A percentile compares a stretch with the other conserved stretches of the same genome.
phyloP scores from a whole-genome alignment of 2,888 invertebrate species.

The Ectemnius continuus region DNA sequence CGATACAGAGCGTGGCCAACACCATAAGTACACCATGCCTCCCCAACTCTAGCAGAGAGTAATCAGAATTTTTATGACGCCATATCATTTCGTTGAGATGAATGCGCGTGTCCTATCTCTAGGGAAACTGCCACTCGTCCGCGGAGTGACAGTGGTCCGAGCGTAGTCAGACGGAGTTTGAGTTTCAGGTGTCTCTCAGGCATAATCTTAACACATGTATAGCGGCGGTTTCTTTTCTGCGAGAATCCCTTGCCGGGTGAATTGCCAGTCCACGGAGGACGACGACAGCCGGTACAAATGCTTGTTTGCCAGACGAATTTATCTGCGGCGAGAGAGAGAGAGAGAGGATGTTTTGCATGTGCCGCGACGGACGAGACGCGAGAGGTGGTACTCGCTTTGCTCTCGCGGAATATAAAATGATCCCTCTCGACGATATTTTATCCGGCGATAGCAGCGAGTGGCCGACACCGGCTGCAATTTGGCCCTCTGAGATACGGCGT shows the following conservation, averaged over 20 bases:
- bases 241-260: constrained; percentile 20
- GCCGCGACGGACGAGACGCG: neutral
- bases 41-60: too few relatives aligned
- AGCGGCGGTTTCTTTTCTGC: neutral
- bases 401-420: constrained; percentile 14
- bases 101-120: too few relatives aligned
- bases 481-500: neutral
- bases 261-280: constrained; percentile 44
- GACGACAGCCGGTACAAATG: constrained; percentile 39
- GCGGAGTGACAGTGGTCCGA: too few relatives aligned
- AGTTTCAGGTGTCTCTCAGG: too few relatives aligned
- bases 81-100: too few relatives aligned
- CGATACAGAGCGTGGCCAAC: too few relatives aligned
- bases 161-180: too few relatives aligned
- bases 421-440: constrained; percentile 13
- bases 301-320: constrained; percentile 60
- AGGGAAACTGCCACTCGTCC: too few relatives aligned
- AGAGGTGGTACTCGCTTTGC: neutral
- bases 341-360: constrained; percentile 26
- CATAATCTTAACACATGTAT: too few relatives aligned
- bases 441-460: neutral
- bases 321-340: constrained; percentile 35
- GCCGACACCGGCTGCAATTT: constrained; percentile 11
- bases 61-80: too few relatives aligned
- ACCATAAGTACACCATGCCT: too few relatives aligned